Percentiles rank a stretch among this genome's conserved stretches.
These are phyloP conservation scores for Pipistrellus pipistrellus DNA, from an alignment of 2,797 vertebrate species.

Conservation along the genomic window DNA sequence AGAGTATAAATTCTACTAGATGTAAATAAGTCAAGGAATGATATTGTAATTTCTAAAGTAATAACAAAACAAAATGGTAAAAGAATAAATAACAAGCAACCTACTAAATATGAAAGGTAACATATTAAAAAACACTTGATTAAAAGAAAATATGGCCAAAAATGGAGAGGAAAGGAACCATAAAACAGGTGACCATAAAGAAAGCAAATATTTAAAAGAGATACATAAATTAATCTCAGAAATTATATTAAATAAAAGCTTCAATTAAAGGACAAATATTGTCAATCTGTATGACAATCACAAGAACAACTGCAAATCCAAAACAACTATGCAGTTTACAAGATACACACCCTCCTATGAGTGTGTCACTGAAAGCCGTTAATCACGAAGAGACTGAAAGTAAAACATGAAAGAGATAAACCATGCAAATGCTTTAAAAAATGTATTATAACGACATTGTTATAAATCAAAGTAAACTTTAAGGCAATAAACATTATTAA, in stretches of 20 bases:
- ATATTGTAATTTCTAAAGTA: background rate
- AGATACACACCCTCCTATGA: background rate
- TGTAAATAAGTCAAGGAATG: constrained; percentile 3
- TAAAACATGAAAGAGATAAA: constrained; percentile 32
- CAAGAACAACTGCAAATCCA: background rate
- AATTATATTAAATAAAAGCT: constrained; percentile 8
- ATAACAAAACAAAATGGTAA: background rate
- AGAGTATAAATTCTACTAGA: background rate
- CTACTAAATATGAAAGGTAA: background rate
- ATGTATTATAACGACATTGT: background rate
- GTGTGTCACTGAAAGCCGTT: background rate
- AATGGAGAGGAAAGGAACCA: background rate
- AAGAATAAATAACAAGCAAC: background rate
- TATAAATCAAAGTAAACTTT: constrained; percentile 35
- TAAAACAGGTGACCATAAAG: background rate
- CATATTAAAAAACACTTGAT: constrained; percentile 20
- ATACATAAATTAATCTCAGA: background rate
- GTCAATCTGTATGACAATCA: background rate
- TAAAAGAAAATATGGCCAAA: constrained; percentile 20
- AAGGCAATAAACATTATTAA: background rate
- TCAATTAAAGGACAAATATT: background rate
- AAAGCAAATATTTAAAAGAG: constrained; percentile 1
- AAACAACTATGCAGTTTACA: background rate
- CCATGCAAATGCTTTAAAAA: background rate
- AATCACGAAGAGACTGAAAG: background rate